Evolutionary conservation across 2,888 invertebrate species (phyloP).

Genomic region (Sicus ferrugineus): DNA sequence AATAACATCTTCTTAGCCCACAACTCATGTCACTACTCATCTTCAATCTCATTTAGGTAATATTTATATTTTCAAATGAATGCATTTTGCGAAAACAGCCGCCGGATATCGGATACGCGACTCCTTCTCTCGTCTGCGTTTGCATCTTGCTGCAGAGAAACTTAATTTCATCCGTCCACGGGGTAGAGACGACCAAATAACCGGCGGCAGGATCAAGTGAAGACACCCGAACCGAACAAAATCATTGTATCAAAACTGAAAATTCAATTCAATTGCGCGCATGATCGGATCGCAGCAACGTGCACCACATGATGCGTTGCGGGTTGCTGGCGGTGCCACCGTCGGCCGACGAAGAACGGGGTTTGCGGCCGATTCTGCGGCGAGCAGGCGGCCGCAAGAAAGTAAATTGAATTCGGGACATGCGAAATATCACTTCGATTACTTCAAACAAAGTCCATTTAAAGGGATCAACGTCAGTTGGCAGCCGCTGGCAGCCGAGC

Average conservation of each 20-base stretch:
- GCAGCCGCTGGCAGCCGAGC: conserved; percentile 26
- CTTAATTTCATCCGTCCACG: too few species aligned
- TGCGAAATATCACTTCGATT: conserved; percentile 65
- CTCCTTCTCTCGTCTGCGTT: conserved; percentile 15
- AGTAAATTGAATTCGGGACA: conserved; percentile 64
- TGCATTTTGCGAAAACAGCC: conserved; percentile 36
- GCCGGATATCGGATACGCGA: conserved; percentile 29
- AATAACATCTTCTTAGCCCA: conserved; percentile 60
- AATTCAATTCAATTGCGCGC: conserved; percentile 35
- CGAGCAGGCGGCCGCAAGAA: conserved; percentile 35
- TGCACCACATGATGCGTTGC: not conserved
- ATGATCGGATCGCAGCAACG: conserved; percentile 24
- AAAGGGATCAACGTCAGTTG: conserved; percentile 49
- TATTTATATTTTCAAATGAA: conserved; percentile 57
- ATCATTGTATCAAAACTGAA: conserved; percentile 28
- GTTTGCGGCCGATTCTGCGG: not conserved
- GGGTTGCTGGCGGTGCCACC: not conserved
- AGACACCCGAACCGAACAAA: conserved; percentile 32
- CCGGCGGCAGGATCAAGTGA: conserved; percentile 46
- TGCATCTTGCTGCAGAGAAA: too few species aligned
- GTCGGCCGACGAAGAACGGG: not conserved
- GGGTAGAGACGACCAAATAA: conserved; percentile 3
- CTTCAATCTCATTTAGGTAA: conserved; percentile 60
- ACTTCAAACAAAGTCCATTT: conserved; percentile 63
- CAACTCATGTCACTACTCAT: conserved; percentile 63